Evolutionary conservation across 2,113 vertebrate species (phyloP), one percentile per base, ranked within the genome.

Genomic region (Loxodonta africana): DNA sequence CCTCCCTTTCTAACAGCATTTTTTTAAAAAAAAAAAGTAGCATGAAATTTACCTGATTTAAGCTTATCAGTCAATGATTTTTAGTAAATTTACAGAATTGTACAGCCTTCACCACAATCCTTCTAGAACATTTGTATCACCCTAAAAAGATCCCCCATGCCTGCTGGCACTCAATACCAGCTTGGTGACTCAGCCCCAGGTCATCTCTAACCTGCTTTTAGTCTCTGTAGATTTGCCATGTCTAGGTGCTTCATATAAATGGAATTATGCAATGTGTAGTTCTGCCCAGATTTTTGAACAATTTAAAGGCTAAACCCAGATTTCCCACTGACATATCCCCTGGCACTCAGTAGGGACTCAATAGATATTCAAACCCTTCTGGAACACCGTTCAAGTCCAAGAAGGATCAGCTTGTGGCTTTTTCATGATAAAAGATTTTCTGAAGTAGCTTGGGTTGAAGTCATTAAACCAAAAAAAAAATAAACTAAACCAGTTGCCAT

Each of bases 21-120:
- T 57, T 33, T 87, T 88, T 41, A n/a, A n/a, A n/a, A 0, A 84
- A 37, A 33, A 28, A 76, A 83, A 2, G 60, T 44, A 74, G 26
- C 63, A 88, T 51, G 78, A 83, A 80, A 41, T 69, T 57, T 86
- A 85, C 6, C 69, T 76, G 23, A 81, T 94, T 96, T 77, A 93
- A 77, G 46, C 44, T 28, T 82, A 93, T 2, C 1, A 44, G 60
- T 44, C 62, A 65, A 51, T 73, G 44, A 10, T 23, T 95, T 92
- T 88, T 48, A 62, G 57, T 85, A 60, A 74, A 78, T 71, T 74
- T 86, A 69, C 20, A 88, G 33, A 78, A 8, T 62, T 86, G 33
- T 4, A 77, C 14, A 76, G 33, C 21, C 4, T 37, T 90, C 1
- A 48, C 7, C 18, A 80, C 30, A 44, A 65, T 28, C 30, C 9